Evolutionary conservation across 2,797 vertebrate species (phyloP).

Genomic region (Arrhamphus sclerolepis): DNA sequence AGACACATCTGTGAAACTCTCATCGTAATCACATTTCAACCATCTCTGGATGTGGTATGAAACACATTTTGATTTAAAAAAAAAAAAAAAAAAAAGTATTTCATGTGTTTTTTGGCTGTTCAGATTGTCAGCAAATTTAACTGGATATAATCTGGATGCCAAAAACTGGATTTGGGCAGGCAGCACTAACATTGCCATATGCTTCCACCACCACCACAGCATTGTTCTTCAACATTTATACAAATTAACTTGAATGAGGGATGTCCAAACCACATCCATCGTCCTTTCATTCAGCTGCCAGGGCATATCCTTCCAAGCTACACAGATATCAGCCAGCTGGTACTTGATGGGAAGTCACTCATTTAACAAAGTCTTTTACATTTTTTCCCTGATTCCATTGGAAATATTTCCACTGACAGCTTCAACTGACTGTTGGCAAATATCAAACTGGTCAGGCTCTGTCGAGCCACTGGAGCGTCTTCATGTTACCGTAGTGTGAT

Average conservation of each 20-base stretch:
- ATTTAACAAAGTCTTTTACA: background rate
- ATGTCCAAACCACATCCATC: background rate
- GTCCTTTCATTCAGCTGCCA: background rate
- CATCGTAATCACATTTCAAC: no score
- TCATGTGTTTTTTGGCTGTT: no score
- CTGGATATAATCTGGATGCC: no score
- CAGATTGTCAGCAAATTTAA: no score
- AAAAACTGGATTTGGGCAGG: no score
- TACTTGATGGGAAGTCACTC: background rate
- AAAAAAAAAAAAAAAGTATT: no score
- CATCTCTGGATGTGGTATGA: no score
- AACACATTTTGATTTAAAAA: no score
- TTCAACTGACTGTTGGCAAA: constrained; percentile 1
- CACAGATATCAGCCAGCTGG: constrained; percentile 1
- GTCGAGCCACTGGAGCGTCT: background rate
- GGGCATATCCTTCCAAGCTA: background rate
- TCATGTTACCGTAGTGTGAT: background rate
- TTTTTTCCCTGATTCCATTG: background rate
- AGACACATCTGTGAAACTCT: no score
- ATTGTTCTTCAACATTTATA: no score
- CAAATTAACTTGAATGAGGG: background rate
- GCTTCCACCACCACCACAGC: no score
- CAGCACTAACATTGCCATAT: no score
- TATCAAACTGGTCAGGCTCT: background rate
- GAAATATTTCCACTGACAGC: constrained; percentile 1